Evolutionary conservation across 2,797 vertebrate genomes (phyloP), one percentile per base, ranked within the genome.

Genomic region (Epinephelus coioides): DNA sequence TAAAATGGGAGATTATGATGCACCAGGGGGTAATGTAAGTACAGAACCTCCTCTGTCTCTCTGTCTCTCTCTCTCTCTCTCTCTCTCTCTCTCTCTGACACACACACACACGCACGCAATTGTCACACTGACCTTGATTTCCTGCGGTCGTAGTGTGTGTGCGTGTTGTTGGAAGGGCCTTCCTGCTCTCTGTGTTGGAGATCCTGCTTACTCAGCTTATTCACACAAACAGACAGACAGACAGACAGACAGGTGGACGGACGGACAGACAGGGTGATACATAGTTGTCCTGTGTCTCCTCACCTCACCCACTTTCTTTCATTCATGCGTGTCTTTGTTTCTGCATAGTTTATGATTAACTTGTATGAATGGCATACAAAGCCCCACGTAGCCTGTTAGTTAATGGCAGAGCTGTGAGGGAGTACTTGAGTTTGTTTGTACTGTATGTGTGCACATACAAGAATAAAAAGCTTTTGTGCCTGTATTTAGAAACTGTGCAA

Each of bases 101-200:
- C 25, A 27, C 25, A 4, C 51, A 69, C 81, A 79, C 75, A 75
- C 34, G 34, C 34, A 34, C 34, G 34, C 83, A 76, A 88, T 92
- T 90, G 90, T 91, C 76, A 90, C 67, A 82, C 85, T 92, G 91
- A 91, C 91, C 90, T 92, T 91, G 91, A 92, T 89, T 91, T 94
- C 86, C 85, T 85, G 61, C 43, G 76, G 74, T 65, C 77, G n/a
- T 30, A 23, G 68, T 65, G 79, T 80, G 68, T 74, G 78, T 5
- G 53, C 83, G 44, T 4, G 25, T 70, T 87, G 76, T 86, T 86
- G 63, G 74, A 88, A 86, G 63, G 57, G 64, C 76, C 85, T 91
- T 94, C 89, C 92, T 93, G 91, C 81, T 88, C 76, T 85, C 70
- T 79, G 68, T 79, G 86, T 73, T 89, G 86, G 74, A 91, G 91